A percentile compares a stretch with the other conserved stretches of the same genome.
These are phyloP conservation scores for Tapirus indicus DNA, from an alignment of 2,797 vertebrate species.

Conservation along the genomic window DNA sequence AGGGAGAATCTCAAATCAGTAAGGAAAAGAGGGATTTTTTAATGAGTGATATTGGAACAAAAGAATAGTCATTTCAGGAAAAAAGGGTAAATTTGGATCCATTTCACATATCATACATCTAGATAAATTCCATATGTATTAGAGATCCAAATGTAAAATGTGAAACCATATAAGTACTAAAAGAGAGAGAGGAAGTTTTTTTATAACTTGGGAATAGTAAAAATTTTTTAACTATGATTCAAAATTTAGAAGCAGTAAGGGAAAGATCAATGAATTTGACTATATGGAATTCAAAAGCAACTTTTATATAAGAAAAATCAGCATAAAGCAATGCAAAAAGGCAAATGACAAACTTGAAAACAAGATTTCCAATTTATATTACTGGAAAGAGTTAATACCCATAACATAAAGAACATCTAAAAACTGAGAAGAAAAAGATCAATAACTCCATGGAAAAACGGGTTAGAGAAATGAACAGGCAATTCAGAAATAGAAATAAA, in stretches of 20 bases:
- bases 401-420: neutral
- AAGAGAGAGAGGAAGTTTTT: neutral
- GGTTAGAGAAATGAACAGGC: neutral
- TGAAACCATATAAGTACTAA: neutral
- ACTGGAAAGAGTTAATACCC: neutral
- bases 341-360: neutral
- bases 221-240: neutral
- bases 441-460: neutral
- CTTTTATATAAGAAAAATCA: constrained; percentile 13
- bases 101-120: neutral
- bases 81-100: neutral
- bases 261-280: neutral
- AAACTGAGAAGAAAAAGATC: neutral
- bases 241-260: neutral
- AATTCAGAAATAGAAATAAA: neutral
- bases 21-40: neutral
- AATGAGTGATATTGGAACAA: neutral
- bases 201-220: neutral
- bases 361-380: neutral
- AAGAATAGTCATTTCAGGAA: neutral
- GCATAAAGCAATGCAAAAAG: neutral
- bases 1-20: neutral
- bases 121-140: neutral
- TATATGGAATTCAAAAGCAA: neutral
- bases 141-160: neutral